phyloP scores from a whole-genome alignment of 2,888 invertebrate species.

The Drosophila affinis region DNA sequence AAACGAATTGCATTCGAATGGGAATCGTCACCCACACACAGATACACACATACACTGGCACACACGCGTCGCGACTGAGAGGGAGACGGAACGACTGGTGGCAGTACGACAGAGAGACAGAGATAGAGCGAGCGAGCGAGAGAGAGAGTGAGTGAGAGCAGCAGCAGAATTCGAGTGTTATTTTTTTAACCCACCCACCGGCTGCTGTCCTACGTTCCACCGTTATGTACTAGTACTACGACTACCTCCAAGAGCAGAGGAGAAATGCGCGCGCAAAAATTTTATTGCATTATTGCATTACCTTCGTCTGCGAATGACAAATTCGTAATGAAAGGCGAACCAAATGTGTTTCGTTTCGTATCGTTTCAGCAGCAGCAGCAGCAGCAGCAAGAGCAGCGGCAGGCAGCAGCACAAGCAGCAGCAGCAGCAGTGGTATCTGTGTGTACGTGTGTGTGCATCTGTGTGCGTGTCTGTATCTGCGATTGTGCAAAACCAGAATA shows the following conservation, averaged over 20 bases:
- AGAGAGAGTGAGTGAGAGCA: too few species aligned
- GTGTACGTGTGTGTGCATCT: conserved; percentile 18
- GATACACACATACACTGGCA: conserved; percentile 25
- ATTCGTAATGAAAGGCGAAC: conserved; percentile 82
- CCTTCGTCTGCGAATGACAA: conserved; percentile 83
- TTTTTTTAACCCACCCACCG: conserved; percentile 72
- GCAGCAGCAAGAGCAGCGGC: conserved; percentile 13
- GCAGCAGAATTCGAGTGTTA: conserved; percentile 53
- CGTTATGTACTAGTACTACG: conserved; percentile 49
- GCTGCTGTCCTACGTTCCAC: conserved; percentile 14
- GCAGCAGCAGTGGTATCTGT: conserved; percentile 34
- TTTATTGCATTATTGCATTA: conserved; percentile 83
- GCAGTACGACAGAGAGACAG: background rate
- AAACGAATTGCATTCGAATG: conserved; percentile 78
- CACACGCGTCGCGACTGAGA: conserved; percentile 39
- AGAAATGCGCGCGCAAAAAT: conserved; percentile 78
- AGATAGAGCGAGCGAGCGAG: conserved; percentile 6
- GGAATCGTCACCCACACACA: conserved; percentile 73
- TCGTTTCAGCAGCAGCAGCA: conserved; percentile 54
- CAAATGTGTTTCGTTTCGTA: conserved; percentile 75
- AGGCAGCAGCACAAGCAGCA: conserved; percentile 39
- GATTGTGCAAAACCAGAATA: conserved; percentile 78
- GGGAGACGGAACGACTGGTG: conserved; percentile 24
- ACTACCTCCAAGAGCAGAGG: conserved; percentile 28
- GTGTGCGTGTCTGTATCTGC: conserved; percentile 59